phyloP scores from a whole-genome alignment of 1,140 invertebrate species.

The Drosophila pandora region DNA sequence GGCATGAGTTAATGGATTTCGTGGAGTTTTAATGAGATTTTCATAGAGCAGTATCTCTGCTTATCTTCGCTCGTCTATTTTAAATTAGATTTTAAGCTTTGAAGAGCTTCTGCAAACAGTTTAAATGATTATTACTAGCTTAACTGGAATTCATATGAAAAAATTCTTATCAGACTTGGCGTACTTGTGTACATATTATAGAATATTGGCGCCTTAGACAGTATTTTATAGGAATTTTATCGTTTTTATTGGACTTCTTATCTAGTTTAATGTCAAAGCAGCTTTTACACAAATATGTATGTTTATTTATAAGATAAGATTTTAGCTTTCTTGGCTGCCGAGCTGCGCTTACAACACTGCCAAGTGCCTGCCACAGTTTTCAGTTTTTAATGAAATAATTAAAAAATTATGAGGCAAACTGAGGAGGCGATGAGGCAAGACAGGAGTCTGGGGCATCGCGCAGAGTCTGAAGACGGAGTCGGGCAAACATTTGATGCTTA shows the following conservation, averaged over 20 bases:
- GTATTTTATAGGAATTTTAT: too few relatives aligned
- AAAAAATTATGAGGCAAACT: conserved; percentile 41
- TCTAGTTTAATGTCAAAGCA: too few relatives aligned
- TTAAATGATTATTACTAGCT: background rate
- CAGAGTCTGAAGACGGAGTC: conserved; percentile 6
- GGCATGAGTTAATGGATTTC: background rate
- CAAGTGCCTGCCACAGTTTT: conserved; percentile 66
- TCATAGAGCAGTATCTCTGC: background rate
- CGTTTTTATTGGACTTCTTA: too few relatives aligned
- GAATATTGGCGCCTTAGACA: too few relatives aligned
- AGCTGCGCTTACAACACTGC: conserved; percentile 66
- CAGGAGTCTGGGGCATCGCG: background rate
- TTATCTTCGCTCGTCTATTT: background rate
- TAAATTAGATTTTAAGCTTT: background rate
- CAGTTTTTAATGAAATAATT: conserved; percentile 58
- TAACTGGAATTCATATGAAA: background rate
- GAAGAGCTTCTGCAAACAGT: background rate
- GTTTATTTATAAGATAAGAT: background rate
- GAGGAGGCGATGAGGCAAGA: conserved; percentile 1
- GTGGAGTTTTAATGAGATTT: conserved; percentile 13
- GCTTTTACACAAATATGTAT: too few relatives aligned
- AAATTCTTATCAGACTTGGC: background rate
- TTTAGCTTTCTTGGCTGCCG: conserved; percentile 25
- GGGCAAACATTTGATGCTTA: conserved; percentile 51
- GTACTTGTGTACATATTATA: too few relatives aligned